Conservation (phyloP, 2,888 invertebrate genomes). For the Spilosoma lubricipeda region DNA sequence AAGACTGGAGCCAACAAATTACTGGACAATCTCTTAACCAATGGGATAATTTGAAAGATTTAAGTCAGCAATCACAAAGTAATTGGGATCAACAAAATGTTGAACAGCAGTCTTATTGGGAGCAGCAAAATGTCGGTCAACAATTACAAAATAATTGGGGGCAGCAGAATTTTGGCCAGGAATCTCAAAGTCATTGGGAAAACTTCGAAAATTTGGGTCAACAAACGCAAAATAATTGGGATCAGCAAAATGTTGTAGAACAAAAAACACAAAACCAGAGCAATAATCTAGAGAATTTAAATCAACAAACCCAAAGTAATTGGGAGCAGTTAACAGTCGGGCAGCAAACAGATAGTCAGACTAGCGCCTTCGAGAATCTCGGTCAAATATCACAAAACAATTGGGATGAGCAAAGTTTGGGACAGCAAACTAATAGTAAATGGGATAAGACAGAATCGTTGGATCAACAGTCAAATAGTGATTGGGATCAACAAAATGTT, state of each 20-base stretch:
- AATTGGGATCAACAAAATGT: conserved; percentile 57
- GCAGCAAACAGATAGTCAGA: conserved; percentile 56
- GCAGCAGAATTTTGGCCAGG: conserved; percentile 52
- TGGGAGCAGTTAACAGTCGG: conserved; percentile 51
- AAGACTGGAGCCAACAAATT: conserved; percentile 41
- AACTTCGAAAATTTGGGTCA: conserved; percentile 54
- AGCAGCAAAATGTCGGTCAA: conserved; percentile 37
- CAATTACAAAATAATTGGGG: conserved; percentile 52
- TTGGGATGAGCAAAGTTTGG: conserved; percentile 35
- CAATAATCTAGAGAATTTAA: conserved; percentile 55
- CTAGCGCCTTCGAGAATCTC: conserved; percentile 49
- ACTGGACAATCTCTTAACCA: conserved; percentile 51
- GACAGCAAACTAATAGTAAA: conserved; percentile 55
- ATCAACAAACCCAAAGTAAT: conserved; percentile 55
- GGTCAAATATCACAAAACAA: conserved; percentile 55
- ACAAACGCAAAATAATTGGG: conserved; percentile 46
- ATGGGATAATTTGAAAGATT: conserved; percentile 55
- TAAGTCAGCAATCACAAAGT: conserved; percentile 61
- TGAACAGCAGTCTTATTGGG: conserved; percentile 52
- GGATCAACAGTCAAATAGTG: conserved; percentile 59
- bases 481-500: conserved; percentile 39
- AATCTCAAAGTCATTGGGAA: conserved; percentile 53
- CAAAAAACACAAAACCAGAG: conserved; percentile 52
- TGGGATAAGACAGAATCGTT: conserved; percentile 55
- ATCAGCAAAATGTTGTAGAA: conserved; percentile 55